Evolutionary conservation across 2,113 vertebrate species (phyloP).

Genomic region (Eolophus roseicapilla): DNA sequence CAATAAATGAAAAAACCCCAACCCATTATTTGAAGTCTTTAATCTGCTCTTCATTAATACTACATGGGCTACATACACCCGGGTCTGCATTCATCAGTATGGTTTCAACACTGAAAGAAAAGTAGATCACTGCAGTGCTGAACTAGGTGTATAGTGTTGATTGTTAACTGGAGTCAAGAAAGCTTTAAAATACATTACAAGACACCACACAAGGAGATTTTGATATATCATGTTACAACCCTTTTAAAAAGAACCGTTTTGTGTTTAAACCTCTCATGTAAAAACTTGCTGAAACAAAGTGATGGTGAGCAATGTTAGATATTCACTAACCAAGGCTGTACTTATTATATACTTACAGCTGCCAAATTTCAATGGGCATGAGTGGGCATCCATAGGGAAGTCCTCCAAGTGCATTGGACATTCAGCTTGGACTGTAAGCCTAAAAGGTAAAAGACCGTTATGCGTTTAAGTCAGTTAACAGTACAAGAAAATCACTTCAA

Average conservation of each 20-base stretch:
- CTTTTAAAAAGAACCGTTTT: background rate
- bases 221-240: background rate
- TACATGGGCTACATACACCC: accelerated
- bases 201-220: background rate
- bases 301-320: background rate
- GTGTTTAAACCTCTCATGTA: background rate
- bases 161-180: background rate
- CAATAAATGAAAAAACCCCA: background rate
- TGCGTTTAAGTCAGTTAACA: slow-evolving; percentile 54
- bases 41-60: background rate
- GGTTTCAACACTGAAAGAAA: background rate
- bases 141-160: background rate
- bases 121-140: background rate
- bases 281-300: background rate
- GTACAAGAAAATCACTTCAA: slow-evolving; percentile 47
- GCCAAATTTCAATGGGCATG: slow-evolving; percentile 98
- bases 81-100: background rate
- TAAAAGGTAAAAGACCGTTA: slow-evolving; percentile 71
- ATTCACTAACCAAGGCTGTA: background rate
- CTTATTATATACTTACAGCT: slow-evolving; percentile 90
- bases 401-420: slow-evolving; percentile 99
- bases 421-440: slow-evolving; percentile 98
- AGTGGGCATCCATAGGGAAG: slow-evolving; percentile 99
- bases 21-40: background rate
- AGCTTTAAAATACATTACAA: background rate